Conservation (phyloP, 2,888 invertebrate genomes). For the Caenorhabditis uteleia region DNA sequence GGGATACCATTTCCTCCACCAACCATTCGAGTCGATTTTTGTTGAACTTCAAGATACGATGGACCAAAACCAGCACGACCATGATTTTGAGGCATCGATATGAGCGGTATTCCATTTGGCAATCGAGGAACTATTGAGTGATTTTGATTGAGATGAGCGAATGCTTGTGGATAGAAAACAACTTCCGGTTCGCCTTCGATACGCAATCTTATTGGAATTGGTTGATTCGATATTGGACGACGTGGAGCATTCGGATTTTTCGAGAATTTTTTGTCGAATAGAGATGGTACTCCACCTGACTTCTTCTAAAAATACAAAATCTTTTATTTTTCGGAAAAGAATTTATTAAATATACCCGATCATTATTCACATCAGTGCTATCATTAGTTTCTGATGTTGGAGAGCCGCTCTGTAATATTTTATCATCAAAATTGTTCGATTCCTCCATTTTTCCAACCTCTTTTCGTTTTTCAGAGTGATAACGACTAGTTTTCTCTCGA, state of each 20-base stretch:
- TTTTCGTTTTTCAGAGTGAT: slow-evolving; percentile 36
- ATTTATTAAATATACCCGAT: no score
- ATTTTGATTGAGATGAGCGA: background rate
- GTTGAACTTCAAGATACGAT: background rate
- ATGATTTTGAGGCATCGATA: slow-evolving; percentile 37
- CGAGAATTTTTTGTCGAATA: slow-evolving; percentile 31
- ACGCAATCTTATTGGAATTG: slow-evolving; percentile 11
- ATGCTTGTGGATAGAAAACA: slow-evolving; percentile 26
- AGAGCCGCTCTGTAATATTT: no score
- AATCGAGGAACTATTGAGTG: slow-evolving; percentile 44
- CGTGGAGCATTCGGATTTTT: no score
- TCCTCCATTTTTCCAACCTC: background rate
- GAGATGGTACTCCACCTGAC: slow-evolving; percentile 15
- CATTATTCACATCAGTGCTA: background rate
- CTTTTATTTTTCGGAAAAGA: no score
- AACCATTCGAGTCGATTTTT: slow-evolving; percentile 2
- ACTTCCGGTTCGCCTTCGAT: slow-evolving; percentile 29
- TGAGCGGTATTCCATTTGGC: slow-evolving; percentile 43
- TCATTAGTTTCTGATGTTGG: no score
- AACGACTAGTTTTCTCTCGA: slow-evolving; percentile 35
- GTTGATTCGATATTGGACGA: slow-evolving; percentile 18
- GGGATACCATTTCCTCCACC: slow-evolving; percentile 18
- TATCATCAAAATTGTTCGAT: no score
- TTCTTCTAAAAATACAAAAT: slow-evolving; percentile 3
- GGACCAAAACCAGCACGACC: slow-evolving; percentile 46